Base-by-base conservation (phyloP, 2,113 vertebrate species). In the Hemichromis elongatus region DNA sequence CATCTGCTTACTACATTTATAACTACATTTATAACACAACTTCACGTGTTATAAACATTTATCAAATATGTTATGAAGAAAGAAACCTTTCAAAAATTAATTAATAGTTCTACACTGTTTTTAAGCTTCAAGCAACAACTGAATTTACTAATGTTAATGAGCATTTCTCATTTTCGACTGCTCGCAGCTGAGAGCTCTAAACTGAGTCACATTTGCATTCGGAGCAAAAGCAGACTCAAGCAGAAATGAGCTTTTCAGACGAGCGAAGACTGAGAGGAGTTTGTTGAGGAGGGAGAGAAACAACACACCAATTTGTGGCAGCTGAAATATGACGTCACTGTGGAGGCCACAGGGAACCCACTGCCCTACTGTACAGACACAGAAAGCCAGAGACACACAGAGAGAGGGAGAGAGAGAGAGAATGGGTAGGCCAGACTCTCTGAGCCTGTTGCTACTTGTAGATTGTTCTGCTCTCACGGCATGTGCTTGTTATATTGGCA, bases 241-340 rank as follows among this genome's bases (percentile, higher is more conserved):
- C 56, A 81, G 81, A 90, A 88, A 53, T 79, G 54, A 85, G 84
- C 87, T 54, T 83, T 57, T 82, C 86, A 84, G 82, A 68, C 3
- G 6, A 56, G 16, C 18, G 47, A 87, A 19, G 81, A 82, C 89
- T 85, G 85, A 90, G 90, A 90, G 87, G 88, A 91, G 85, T 89
- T 88, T 90, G 86, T 75, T 79, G 91, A 89, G 89, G 88, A 86
- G 91, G 86, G 12, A 86, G 66, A 47, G 79, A 88, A 90, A 94
- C 90, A 92, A 88, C 90, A 90, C 84, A 63, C 26, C 52, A 70
- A 91, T 91, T 77, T 89, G 85, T 90, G 80, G 61, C 82, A 73
- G 82, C 73, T 81, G 86, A 84, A 73, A 79, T 55, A 87, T 90
- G 91, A 90, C 86, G 77, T 93, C 90, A 91, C 87, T 55, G 79